Evolutionary conservation across 2,113 vertebrate genomes (phyloP).

Genomic region (Sterrhoptilus dennistouni): DNA sequence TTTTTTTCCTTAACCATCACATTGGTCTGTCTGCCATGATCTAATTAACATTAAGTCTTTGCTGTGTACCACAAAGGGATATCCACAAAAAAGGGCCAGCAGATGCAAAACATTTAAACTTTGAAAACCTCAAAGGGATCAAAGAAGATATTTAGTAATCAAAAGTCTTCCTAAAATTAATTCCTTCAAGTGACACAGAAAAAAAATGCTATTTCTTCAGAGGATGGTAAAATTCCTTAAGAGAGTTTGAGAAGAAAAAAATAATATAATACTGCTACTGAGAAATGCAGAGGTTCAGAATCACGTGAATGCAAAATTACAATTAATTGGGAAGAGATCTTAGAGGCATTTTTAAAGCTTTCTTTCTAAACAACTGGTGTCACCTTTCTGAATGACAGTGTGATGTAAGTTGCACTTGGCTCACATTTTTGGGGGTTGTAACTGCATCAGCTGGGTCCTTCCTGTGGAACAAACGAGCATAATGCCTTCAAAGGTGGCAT

Average conservation of each 20-base stretch:
- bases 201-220: neutral
- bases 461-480: neutral
- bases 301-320: neutral
- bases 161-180: neutral
- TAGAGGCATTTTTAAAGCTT: neutral
- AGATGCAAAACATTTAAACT: neutral
- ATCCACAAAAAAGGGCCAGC: neutral
- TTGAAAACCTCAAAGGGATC: neutral
- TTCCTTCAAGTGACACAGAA: neutral
- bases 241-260: neutral
- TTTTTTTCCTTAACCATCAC: neutral
- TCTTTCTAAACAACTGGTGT: fast-evolving
- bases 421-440: neutral
- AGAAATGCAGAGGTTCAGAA: neutral
- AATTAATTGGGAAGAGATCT: neutral
- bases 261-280: neutral
- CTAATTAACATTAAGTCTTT: neutral
- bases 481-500: neutral
- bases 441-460: neutral
- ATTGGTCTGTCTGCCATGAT: neutral
- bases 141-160: neutral
- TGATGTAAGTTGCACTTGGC: neutral
- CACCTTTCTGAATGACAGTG: neutral
- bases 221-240: neutral
- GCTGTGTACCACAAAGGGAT: neutral